Percentiles rank a stretch among this genome's conserved stretches.
Conservation (phyloP, 1,140 invertebrate genomes). For the Oppia nitens region DNA sequence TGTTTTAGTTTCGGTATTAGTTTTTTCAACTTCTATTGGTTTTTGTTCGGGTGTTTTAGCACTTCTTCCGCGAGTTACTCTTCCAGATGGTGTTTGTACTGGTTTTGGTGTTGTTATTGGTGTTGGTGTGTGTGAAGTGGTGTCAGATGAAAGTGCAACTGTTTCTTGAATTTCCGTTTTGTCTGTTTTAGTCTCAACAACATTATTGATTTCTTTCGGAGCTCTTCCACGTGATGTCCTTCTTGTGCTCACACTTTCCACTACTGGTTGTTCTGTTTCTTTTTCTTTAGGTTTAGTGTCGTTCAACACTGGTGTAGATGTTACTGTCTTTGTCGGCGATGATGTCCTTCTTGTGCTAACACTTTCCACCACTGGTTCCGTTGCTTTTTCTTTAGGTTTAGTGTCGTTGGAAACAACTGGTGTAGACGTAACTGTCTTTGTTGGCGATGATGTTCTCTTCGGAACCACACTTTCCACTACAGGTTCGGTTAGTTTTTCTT, state of each 20-base stretch:
- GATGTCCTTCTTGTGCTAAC: neutral
- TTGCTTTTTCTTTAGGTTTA: neutral
- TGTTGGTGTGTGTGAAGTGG: neutral
- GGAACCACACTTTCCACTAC: no score
- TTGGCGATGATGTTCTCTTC: neutral
- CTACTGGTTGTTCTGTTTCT: neutral
- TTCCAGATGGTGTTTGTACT: neutral
- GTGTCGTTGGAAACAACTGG: neutral
- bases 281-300: neutral
- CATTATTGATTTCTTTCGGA: neutral
- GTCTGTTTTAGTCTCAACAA: neutral
- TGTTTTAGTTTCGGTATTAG: no score
- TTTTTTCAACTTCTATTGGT: neutral
- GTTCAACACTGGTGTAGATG: neutral
- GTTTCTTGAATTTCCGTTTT: neutral
- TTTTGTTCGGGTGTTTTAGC: neutral
- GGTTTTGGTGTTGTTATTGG: neutral
- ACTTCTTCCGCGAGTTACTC: neutral
- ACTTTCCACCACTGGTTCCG: neutral
- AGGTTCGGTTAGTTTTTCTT: neutral
- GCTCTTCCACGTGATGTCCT: neutral
- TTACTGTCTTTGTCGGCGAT: neutral
- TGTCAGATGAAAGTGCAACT: neutral
- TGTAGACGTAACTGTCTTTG: neutral
- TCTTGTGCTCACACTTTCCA: neutral